phyloP scores from a whole-genome alignment of 2,113 vertebrate species.

The Rhynchomys soricoides region DNA sequence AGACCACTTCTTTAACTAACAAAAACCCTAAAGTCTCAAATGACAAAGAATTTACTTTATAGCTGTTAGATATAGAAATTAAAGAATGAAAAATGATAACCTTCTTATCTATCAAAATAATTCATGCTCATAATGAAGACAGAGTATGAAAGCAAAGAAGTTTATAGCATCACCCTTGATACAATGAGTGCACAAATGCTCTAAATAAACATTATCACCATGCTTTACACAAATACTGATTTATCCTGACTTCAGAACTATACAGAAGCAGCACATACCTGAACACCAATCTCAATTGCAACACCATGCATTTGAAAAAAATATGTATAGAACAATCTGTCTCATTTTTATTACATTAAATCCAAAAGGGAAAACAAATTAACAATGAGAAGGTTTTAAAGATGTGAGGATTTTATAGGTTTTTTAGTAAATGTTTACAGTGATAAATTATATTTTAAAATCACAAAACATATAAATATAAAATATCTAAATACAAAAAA shows the following conservation, averaged over 20 bases:
- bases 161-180: not conserved
- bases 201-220: not conserved
- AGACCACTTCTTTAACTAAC: not conserved
- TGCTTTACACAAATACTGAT: constrained; percentile 1
- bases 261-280: not conserved
- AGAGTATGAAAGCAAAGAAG: not conserved
- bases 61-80: not conserved
- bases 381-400: not conserved
- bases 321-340: not conserved
- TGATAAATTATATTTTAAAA: not conserved
- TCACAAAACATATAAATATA: not conserved
- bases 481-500: not conserved
- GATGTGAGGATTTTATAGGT: not conserved
- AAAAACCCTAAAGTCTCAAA: not conserved
- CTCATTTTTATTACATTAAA: constrained; percentile 14
- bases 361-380: not conserved
- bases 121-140: not conserved
- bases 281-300: not conserved
- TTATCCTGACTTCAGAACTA: not conserved
- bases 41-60: not conserved
- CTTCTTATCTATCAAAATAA: not conserved
- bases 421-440: not conserved
- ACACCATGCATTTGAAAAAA: not conserved
- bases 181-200: not conserved
- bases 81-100: not conserved